phyloP scores from a whole-genome alignment of 2,797 vertebrate genomes.

The Enteromius viviparus region DNA sequence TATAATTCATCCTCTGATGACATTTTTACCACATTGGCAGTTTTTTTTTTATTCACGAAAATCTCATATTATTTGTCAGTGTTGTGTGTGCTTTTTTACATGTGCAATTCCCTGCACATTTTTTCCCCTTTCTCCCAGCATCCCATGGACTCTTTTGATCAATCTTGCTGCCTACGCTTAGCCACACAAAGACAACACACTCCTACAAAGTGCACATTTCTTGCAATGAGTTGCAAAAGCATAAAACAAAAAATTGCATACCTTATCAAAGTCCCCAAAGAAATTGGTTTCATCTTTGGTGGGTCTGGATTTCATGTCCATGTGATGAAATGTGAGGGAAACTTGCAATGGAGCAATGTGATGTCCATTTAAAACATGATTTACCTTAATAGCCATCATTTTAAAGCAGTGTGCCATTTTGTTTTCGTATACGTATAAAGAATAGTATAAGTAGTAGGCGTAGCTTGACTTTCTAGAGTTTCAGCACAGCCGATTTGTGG shows the following conservation, averaged over 20 bases:
- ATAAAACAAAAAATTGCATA: not conserved
- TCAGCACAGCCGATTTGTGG: not conserved
- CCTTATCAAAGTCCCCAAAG: conserved; percentile 12
- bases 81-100: conserved; percentile 66
- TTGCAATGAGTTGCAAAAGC: conserved; percentile 12
- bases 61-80: conserved; percentile 57
- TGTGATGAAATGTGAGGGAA: conserved; percentile 6
- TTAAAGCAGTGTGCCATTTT: not conserved
- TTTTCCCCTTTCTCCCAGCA: conserved; percentile 5
- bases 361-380: not conserved
- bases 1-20: conserved; percentile 79
- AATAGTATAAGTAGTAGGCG: not conserved
- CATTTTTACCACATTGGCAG: conserved; percentile 70
- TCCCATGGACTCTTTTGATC: conserved; percentile 12
- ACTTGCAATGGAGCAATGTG: not conserved
- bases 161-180: conserved; percentile 21
- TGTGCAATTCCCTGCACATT: conserved; percentile 57
- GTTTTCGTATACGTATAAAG: not conserved
- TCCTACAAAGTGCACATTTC: conserved; percentile 2
- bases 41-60: conserved; percentile 70
- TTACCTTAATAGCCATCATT: not conserved
- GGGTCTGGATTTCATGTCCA: conserved; percentile 16
- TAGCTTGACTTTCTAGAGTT: not conserved
- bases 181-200: conserved; percentile 1
- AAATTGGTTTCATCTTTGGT: not conserved